Percentiles rank a stretch among this genome's conserved stretches.
Conservation (phyloP, 2,797 vertebrate species). For the Aplochiton taeniatus region DNA sequence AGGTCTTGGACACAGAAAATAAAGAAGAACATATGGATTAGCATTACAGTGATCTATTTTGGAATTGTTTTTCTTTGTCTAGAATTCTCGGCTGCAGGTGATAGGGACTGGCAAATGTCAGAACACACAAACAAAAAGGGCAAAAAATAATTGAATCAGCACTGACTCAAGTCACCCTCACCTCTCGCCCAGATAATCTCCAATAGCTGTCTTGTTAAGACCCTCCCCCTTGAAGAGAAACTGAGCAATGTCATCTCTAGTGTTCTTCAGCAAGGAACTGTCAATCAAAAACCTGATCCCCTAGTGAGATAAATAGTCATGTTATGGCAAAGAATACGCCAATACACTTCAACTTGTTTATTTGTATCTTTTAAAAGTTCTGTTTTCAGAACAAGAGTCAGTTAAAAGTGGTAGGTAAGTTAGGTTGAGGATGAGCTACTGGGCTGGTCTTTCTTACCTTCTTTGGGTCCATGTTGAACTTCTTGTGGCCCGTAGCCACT, state of each 20-base stretch:
- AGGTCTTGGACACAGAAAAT: not conserved
- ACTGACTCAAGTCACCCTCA: conserved; percentile 39
- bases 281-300: conserved; percentile 93
- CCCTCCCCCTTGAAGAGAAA: conserved; percentile 95
- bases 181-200: conserved; percentile 96
- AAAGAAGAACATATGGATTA: not conserved
- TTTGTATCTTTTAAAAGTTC: too few species aligned
- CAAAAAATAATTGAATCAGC: not conserved
- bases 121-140: not conserved
- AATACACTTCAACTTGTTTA: too few species aligned
- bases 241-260: conserved; percentile 88
- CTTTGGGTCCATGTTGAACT: conserved; percentile 97
- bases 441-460: conserved; percentile 76
- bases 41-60: not conserved
- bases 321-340: conserved; percentile 3
- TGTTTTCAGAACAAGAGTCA: not conserved
- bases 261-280: conserved; percentile 90
- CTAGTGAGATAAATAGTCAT: conserved; percentile 62
- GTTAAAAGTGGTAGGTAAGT: too few species aligned
- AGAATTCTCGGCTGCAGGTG: not conserved
- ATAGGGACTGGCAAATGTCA: not conserved
- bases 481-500: conserved; percentile 95
- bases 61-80: not conserved
- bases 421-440: not conserved
- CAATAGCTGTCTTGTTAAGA: conserved; percentile 95